Percentiles rank a stretch among this genome's conserved stretches.
These are phyloP conservation scores for Agriopis marginaria DNA, from an alignment of 2,888 invertebrate species.

Conservation along the genomic window DNA sequence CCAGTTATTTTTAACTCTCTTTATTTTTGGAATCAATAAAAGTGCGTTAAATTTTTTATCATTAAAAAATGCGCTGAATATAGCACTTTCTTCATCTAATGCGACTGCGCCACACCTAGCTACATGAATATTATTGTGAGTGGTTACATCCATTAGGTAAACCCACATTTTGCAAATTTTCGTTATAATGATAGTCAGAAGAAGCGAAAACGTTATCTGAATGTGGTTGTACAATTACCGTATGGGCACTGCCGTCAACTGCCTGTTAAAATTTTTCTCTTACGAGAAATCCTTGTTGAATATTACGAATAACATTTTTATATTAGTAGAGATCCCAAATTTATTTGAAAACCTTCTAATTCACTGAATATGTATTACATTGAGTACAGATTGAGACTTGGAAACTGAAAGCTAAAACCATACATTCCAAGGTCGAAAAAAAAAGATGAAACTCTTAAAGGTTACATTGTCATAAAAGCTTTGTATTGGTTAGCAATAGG, in stretches of 20 bases:
- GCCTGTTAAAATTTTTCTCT: constrained; percentile 34
- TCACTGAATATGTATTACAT: constrained; percentile 3
- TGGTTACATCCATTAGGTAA: too few relatives aligned
- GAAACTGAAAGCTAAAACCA: constrained; percentile 26
- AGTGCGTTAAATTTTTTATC: too few relatives aligned
- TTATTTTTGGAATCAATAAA: too few relatives aligned
- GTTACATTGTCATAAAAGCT: constrained; percentile 26
- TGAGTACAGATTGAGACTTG: background rate
- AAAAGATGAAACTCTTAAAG: constrained; percentile 33
- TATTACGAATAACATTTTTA: background rate
- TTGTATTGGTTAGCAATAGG: constrained; percentile 31
- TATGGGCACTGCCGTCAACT: constrained; percentile 54
- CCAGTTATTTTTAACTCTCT: too few relatives aligned
- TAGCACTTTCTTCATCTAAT: too few relatives aligned
- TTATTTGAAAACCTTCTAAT: background rate
- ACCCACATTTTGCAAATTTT: background rate
- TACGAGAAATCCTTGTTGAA: constrained; percentile 2
- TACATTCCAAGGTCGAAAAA: constrained; percentile 20
- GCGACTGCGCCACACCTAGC: too few relatives aligned
- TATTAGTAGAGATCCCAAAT: background rate
- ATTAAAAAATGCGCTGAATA: too few relatives aligned
- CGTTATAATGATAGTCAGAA: background rate
- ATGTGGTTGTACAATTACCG: constrained; percentile 48
- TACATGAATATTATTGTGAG: too few relatives aligned
- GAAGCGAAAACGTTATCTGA: constrained; percentile 17